A percentile compares a stretch with the other conserved stretches of the same genome.
phyloP scores from a whole-genome alignment of 2,888 invertebrate genomes.

The Opisthograptis luteolata region DNA sequence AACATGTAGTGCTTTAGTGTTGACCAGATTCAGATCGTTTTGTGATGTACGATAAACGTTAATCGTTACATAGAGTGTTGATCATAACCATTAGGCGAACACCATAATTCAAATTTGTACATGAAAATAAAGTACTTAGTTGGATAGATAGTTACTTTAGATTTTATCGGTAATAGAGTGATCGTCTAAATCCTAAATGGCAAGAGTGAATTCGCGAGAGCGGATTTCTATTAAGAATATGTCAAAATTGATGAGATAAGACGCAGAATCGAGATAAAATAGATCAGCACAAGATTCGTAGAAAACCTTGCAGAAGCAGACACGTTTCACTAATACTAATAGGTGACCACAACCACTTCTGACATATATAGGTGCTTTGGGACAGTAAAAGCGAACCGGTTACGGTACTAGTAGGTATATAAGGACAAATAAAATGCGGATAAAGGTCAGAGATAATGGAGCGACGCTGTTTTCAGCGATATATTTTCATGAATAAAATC shows the following conservation, averaged over 20 bases:
- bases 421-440: constrained; percentile 35
- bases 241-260: constrained; percentile 20
- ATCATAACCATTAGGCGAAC: too few relatives aligned
- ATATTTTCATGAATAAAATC: constrained; percentile 11
- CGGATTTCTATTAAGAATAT: not conserved
- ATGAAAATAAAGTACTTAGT: too few relatives aligned
- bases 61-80: not conserved
- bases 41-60: too few relatives aligned
- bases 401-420: constrained; percentile 36
- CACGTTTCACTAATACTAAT: constrained; percentile 28
- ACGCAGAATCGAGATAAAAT: constrained; percentile 10
- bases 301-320: constrained; percentile 31
- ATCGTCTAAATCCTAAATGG: too few relatives aligned
- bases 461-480: constrained; percentile 37
- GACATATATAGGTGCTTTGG: constrained; percentile 24
- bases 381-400: constrained; percentile 32
- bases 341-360: constrained; percentile 14
- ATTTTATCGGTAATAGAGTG: too few relatives aligned
- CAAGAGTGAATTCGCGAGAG: not conserved
- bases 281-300: constrained; percentile 18
- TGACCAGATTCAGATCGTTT: too few relatives aligned
- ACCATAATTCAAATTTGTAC: too few relatives aligned
- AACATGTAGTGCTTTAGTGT: too few relatives aligned
- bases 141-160: too few relatives aligned
- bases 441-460: constrained; percentile 41